Percentiles rank a stretch among this genome's conserved stretches.
phyloP scores from a whole-genome alignment of 2,797 vertebrate genomes.

The Streptopelia turtur region DNA sequence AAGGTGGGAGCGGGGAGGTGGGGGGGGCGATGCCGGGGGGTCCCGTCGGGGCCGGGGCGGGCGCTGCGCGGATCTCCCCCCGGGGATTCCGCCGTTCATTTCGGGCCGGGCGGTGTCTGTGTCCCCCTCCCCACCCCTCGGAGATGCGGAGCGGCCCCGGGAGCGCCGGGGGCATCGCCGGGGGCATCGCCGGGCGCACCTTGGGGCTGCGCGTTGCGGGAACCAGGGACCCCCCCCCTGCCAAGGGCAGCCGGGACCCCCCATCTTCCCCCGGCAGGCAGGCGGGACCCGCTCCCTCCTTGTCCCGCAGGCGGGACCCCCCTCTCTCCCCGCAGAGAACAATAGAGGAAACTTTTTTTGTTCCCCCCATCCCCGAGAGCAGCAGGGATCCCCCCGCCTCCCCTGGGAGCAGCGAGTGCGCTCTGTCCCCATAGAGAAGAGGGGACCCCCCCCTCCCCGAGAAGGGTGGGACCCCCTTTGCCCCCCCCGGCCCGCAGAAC shows the following conservation, averaged over 20 bases:
- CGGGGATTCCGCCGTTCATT: neutral
- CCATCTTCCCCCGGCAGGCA: neutral
- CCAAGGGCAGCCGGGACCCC: neutral
- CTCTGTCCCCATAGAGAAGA: neutral
- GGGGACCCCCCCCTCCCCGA: neutral
- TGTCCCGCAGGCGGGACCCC: neutral
- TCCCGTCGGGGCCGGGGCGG: neutral
- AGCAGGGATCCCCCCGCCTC: neutral
- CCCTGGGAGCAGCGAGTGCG: neutral
- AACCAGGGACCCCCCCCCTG: neutral
- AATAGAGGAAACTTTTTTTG: neutral
- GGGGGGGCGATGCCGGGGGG: neutral
- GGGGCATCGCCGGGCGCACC: neutral
- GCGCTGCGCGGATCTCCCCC: neutral
- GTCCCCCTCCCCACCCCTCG: neutral
- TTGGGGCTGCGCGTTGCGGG: neutral
- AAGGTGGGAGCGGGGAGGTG: neutral
- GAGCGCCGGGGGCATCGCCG: neutral
- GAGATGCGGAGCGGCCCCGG: neutral
- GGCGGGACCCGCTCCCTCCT: neutral
- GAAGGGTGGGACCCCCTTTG: neutral
- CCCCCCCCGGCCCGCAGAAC: neutral
- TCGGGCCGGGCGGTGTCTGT: too few relatives aligned
- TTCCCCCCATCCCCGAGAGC: neutral
- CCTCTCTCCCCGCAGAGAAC: neutral